Conservation (phyloP, 2,797 vertebrate species). For the Sphenodon punctatus region DNA sequence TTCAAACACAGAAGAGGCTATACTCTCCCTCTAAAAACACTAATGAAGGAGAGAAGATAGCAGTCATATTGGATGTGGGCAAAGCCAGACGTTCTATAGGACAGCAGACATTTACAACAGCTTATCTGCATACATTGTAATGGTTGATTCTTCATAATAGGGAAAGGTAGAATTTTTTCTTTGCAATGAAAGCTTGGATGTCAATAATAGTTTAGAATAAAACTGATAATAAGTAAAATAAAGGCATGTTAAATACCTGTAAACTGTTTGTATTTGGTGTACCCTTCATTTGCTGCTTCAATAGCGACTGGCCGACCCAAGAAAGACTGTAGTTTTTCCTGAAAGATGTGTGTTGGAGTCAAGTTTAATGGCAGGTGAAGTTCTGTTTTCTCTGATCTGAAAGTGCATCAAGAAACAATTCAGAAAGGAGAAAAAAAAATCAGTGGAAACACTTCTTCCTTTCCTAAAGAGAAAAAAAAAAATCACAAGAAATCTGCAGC, state of each 20-base stretch:
- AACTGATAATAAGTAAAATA: background rate
- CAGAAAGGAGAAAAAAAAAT: background rate
- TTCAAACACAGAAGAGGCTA: background rate
- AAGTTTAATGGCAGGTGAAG: slow-evolving; percentile 79
- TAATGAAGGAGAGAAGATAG: rapidly evolving
- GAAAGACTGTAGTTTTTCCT: slow-evolving; percentile 82
- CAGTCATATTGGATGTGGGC: background rate
- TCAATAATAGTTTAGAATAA: background rate
- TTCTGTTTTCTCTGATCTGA: slow-evolving; percentile 78
- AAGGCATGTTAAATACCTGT: slow-evolving; percentile 71
- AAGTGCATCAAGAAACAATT: slow-evolving; percentile 32
- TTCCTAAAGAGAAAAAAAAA: background rate
- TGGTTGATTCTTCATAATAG: background rate
- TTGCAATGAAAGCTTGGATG: background rate
- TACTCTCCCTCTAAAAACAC: background rate
- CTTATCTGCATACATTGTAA: background rate
- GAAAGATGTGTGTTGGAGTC: slow-evolving; percentile 84
- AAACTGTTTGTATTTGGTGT: slow-evolving; percentile 68
- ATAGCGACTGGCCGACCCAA: slow-evolving; percentile 73
- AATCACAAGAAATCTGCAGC: background rate
- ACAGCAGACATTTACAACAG: background rate
- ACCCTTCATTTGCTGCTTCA: slow-evolving; percentile 45
- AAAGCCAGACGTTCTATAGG: background rate
- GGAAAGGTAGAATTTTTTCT: background rate
- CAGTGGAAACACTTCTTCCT: background rate